Conservation (phyloP, 2,113 vertebrate species). For the Callorhinus ursinus region DNA sequence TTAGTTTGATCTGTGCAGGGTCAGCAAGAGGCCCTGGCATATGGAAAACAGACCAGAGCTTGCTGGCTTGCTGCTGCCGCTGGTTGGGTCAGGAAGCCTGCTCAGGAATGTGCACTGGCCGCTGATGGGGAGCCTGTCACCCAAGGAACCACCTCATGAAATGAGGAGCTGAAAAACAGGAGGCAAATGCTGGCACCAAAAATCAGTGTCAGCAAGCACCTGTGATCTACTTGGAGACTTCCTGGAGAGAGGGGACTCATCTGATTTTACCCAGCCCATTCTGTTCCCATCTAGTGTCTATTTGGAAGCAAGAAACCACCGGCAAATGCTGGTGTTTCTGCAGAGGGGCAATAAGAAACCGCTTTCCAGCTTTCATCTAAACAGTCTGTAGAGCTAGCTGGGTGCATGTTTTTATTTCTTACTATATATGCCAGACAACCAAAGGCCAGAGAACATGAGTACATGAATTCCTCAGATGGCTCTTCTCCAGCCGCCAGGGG, state of each 20-base stretch:
- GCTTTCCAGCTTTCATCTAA: conserved; percentile 18
- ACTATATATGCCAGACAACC: conserved; percentile 1
- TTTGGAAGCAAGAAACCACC: not conserved
- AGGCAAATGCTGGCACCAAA: not conserved
- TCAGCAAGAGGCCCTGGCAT: not conserved
- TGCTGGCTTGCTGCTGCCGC: not conserved
- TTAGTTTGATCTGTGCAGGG: conserved; percentile 39
- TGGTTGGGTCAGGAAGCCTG: not conserved
- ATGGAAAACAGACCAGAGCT: not conserved
- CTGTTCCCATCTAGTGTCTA: not conserved
- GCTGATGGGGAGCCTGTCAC: not conserved
- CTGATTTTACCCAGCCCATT: not conserved
- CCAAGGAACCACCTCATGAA: conserved; percentile 15
- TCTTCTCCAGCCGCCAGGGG: not conserved
- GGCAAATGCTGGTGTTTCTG: not conserved
- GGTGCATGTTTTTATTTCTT: not conserved
- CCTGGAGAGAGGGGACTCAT: not conserved
- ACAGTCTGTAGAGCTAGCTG: not conserved
- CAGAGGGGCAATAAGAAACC: not conserved
- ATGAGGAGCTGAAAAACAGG: conserved; percentile 22
- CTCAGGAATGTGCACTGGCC: not conserved
- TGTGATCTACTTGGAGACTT: not conserved
- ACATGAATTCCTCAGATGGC: not conserved
- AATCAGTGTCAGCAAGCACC: not conserved
- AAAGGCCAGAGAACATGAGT: conserved; percentile 11